These are phyloP conservation scores for Coendou prehensilis DNA, from an alignment of 2,797 vertebrate species.

Conservation along the genomic window DNA sequence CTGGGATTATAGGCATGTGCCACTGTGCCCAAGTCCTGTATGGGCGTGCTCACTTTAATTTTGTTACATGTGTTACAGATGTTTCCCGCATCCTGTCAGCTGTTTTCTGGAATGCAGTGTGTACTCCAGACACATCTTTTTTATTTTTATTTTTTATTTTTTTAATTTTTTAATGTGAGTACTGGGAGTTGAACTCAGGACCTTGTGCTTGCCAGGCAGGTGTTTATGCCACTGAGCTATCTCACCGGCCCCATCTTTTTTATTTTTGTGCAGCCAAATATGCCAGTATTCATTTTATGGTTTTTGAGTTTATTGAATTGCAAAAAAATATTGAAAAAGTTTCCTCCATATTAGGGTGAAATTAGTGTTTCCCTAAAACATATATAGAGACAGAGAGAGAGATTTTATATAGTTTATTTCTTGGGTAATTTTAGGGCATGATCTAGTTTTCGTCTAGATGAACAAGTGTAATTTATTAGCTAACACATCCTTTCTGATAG, in stretches of 20 bases:
- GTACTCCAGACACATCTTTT: not conserved
- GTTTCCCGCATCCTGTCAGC: not conserved
- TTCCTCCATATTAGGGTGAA: not conserved
- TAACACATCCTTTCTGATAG: conserved; percentile 10
- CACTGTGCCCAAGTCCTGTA: not conserved
- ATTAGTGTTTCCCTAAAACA: conserved; percentile 40
- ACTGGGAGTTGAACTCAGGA: too few relatives aligned
- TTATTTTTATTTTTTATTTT: not conserved
- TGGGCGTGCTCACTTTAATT: not conserved
- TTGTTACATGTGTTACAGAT: not conserved
- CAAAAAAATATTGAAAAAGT: not conserved
- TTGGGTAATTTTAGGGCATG: conserved; percentile 7
- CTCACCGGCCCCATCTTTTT: not conserved
- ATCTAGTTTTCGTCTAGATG: not conserved
- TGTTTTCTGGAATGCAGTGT: not conserved
- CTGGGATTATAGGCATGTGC: not conserved
- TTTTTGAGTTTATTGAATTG: conserved; percentile 27
- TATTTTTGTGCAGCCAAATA: not conserved
- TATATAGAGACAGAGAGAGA: not conserved
- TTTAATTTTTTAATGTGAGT: too few relatives aligned
- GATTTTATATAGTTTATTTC: conserved; percentile 26
- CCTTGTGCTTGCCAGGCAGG: too few relatives aligned
- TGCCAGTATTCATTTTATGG: not conserved
- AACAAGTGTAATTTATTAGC: conserved; percentile 15
- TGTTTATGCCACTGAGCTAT: too few relatives aligned